A percentile compares a stretch with the other conserved stretches of the same genome.
phyloP scores from a whole-genome alignment of 2,113 vertebrate genomes.

The Xenopus tropicalis region DNA sequence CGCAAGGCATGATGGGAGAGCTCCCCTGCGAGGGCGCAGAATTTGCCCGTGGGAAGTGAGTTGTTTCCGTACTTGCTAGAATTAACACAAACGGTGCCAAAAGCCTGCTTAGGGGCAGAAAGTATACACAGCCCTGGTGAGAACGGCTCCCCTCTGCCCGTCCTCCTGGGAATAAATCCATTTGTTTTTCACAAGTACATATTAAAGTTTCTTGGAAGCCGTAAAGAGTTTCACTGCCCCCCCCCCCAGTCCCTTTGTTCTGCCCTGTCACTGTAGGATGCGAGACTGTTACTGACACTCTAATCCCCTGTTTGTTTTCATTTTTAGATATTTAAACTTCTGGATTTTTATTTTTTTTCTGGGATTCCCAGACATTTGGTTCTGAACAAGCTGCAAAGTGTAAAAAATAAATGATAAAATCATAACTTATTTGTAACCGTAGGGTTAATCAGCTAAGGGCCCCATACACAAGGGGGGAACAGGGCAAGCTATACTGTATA shows the following conservation, averaged over 20 bases:
- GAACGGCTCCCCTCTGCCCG: not conserved
- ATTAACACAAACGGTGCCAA: not conserved
- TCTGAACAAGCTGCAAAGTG: not conserved
- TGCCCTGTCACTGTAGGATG: constrained; percentile 21
- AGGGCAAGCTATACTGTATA: too few relatives aligned
- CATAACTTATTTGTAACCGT: too few relatives aligned
- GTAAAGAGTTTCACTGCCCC: constrained; percentile 12
- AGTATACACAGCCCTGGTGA: not conserved
- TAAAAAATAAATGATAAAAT: not conserved
- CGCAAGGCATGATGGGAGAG: too few relatives aligned
- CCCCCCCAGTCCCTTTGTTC: not conserved
- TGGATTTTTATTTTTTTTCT: not conserved
- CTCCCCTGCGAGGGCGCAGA: too few relatives aligned
- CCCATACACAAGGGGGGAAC: too few relatives aligned
- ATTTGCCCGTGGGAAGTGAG: not conserved
- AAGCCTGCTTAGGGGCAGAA: not conserved
- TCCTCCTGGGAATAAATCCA: constrained; percentile 6
- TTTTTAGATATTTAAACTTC: not conserved
- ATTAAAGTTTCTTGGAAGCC: not conserved
- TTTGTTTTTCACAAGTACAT: constrained; percentile 35
- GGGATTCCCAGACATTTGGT: not conserved
- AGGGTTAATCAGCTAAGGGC: too few relatives aligned
- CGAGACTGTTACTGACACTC: not conserved
- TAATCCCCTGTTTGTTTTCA: not conserved
- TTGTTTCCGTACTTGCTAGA: not conserved